Evolutionary conservation across 2,888 invertebrate species (phyloP).

Genomic region (Celastrina argiolus): DNA sequence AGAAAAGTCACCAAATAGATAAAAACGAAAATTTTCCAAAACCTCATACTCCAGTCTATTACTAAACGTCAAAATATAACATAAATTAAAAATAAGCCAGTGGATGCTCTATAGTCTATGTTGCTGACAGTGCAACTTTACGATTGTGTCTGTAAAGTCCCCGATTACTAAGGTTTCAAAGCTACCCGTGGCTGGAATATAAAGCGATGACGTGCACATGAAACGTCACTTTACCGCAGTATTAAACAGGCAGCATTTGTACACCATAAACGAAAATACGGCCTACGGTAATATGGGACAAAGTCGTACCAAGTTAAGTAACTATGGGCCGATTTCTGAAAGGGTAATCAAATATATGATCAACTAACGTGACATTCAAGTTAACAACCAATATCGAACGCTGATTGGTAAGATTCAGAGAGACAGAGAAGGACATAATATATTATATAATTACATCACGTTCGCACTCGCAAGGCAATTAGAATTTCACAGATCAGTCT

Average conservation of each 20-base stretch:
- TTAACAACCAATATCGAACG: too few relatives aligned
- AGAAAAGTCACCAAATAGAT: neutral
- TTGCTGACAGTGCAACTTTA: neutral
- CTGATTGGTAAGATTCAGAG: too few relatives aligned
- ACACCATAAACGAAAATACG: constrained; percentile 8
- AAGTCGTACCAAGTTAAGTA: neutral
- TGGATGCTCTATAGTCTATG: neutral
- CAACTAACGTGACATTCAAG: too few relatives aligned
- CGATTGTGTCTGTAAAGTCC: constrained; percentile 15
- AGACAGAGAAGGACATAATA: too few relatives aligned
- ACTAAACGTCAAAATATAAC: neutral
- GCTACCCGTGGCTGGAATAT: constrained; percentile 9
- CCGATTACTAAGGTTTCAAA: constrained; percentile 18
- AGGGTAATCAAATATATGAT: too few relatives aligned
- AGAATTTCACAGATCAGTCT: too few relatives aligned
- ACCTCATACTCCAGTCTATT: neutral
- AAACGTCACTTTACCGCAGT: constrained; percentile 16
- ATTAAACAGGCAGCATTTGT: neutral
- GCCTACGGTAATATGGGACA: neutral
- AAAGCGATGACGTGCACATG: neutral
- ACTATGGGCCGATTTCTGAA: too few relatives aligned
- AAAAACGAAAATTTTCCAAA: neutral
- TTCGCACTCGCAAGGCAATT: too few relatives aligned
- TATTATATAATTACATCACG: too few relatives aligned
- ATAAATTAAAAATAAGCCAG: neutral